Evolutionary conservation across 2,113 vertebrate genomes (phyloP).

Genomic region (Drymodes brunneopygia): DNA sequence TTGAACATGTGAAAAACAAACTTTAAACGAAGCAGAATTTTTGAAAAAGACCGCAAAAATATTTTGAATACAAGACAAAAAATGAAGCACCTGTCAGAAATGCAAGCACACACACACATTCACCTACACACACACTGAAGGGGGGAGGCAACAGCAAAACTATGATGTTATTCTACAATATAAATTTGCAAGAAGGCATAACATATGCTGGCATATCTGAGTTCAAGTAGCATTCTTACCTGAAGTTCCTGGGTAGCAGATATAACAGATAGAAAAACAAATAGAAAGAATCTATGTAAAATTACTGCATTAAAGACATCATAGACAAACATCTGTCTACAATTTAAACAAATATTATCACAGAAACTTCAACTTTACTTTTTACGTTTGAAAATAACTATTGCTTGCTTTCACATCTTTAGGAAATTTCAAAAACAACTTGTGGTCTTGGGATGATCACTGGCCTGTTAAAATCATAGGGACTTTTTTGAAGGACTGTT

Average conservation of each 20-base stretch:
- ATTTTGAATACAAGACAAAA: slow-evolving; percentile 14
- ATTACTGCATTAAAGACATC: slow-evolving; percentile 59
- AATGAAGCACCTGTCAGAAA: slow-evolving; percentile 11
- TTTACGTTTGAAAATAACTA: neutral
- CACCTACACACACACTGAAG: neutral
- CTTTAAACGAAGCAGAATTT: neutral
- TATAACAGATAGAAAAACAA: slow-evolving; percentile 84
- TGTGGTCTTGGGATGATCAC: neutral
- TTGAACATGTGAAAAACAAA: neutral
- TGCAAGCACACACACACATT: neutral
- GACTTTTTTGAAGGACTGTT: neutral
- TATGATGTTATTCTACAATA: slow-evolving; percentile 54
- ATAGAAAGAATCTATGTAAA: slow-evolving; percentile 80
- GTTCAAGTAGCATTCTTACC: slow-evolving; percentile 81
- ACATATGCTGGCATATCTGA: slow-evolving; percentile 61
- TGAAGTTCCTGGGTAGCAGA: slow-evolving; percentile 92
- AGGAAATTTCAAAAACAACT: neutral
- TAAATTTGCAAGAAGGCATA: slow-evolving; percentile 54
- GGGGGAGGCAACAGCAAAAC: slow-evolving; percentile 43
- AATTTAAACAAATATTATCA: slow-evolving; percentile 5
- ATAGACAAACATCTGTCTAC: slow-evolving; percentile 54
- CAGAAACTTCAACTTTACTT: neutral
- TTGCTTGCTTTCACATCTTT: neutral
- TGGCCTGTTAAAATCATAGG: neutral
- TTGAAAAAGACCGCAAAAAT: neutral